A percentile compares a stretch with the other conserved stretches of the same genome.
These are phyloP conservation scores for Crioceris asparagi DNA, from an alignment of 2,888 invertebrate species.

Conservation along the genomic window DNA sequence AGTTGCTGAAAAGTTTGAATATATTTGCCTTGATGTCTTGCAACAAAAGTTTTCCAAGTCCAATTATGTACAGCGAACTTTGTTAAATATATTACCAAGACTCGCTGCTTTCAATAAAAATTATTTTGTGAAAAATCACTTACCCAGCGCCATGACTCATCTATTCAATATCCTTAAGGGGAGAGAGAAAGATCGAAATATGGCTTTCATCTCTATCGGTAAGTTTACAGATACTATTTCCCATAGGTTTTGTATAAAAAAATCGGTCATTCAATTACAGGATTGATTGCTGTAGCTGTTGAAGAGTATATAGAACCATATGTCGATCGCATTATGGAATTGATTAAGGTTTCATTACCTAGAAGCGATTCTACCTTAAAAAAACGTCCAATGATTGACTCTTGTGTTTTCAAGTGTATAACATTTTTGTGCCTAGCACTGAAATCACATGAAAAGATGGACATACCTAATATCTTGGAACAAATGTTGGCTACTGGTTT, in stretches of 20 bases:
- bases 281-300: constrained; percentile 77
- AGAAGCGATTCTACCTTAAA: constrained; percentile 65
- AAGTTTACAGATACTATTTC: constrained; percentile 5
- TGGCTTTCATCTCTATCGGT: constrained; percentile 85
- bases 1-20: constrained; percentile 72
- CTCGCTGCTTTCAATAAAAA: constrained; percentile 87
- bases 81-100: constrained; percentile 80
- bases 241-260: not conserved
- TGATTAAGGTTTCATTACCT: constrained; percentile 45
- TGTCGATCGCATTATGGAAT: constrained; percentile 76
- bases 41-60: constrained; percentile 65
- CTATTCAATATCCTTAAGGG: constrained; percentile 65
- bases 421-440: constrained; percentile 81
- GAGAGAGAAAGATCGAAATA: constrained; percentile 74
- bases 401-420: constrained; percentile 87
- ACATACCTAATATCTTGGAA: constrained; percentile 76
- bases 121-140: constrained; percentile 64
- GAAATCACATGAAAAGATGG: constrained; percentile 61
- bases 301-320: constrained; percentile 69
- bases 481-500: constrained; percentile 89
- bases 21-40: constrained; percentile 68
- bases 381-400: constrained; percentile 65
- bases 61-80: constrained; percentile 73
- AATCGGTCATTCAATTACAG: constrained; percentile 11
- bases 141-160: constrained; percentile 65